phyloP scores from a whole-genome alignment of 2,113 vertebrate species.

The Microcebus ravelobensis region DNA sequence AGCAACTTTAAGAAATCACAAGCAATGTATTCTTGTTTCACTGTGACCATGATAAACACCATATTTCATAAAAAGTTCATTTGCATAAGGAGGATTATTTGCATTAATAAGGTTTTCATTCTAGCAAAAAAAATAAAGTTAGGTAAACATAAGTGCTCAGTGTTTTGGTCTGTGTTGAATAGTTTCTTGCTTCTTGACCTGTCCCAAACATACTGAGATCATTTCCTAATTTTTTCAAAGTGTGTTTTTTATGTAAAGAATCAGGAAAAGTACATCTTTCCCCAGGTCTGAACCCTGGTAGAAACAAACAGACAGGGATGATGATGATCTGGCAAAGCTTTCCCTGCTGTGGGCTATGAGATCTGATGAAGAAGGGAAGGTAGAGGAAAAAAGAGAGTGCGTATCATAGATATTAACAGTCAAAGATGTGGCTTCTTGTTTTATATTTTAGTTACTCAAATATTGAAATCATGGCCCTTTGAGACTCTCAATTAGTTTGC shows the following conservation, averaged over 20 bases:
- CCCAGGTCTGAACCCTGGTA: not conserved
- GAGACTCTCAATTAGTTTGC: not conserved
- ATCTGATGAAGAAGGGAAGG: not conserved
- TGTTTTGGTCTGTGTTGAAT: not conserved
- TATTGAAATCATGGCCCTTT: not conserved
- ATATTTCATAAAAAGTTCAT: slow-evolving; percentile 55
- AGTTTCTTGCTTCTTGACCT: not conserved
- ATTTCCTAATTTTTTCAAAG: not conserved
- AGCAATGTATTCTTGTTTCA: slow-evolving; percentile 55
- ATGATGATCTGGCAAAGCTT: not conserved
- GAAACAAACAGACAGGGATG: not conserved
- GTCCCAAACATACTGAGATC: not conserved
- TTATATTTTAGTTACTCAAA: not conserved
- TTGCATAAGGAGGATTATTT: slow-evolving; percentile 51
- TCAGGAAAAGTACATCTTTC: not conserved
- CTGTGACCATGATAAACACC: not conserved
- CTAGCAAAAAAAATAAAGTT: not conserved
- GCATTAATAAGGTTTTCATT: slow-evolving; percentile 42
- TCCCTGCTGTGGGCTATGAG: not conserved
- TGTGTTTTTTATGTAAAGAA: not conserved
- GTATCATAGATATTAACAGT: not conserved
- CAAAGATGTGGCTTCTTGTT: not conserved
- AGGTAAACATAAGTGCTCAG: not conserved
- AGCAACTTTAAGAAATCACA: slow-evolving; percentile 49
- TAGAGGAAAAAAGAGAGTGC: not conserved